Percentiles rank a stretch among this genome's conserved stretches.
Conservation (phyloP, 2,888 invertebrate genomes). For the Byasa hedistus region DNA sequence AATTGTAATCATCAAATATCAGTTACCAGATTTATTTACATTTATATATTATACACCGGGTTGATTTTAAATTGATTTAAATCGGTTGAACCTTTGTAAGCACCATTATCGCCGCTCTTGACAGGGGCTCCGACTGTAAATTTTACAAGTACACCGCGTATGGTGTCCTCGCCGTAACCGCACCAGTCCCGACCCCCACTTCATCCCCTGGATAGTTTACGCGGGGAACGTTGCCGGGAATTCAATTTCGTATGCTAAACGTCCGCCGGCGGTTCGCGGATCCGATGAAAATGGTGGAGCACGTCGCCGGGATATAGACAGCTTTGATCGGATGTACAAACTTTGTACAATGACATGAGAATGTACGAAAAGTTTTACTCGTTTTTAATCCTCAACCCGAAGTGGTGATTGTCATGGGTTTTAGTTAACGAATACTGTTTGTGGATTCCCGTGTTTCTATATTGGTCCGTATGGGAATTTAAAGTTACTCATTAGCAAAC, state of each 20-base stretch:
- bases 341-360: constrained; percentile 10
- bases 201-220: constrained; percentile 49
- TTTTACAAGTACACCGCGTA: neutral
- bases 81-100: too few relatives aligned
- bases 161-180: constrained; percentile 3
- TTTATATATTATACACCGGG: too few relatives aligned
- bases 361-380: neutral
- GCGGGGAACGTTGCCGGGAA: constrained; percentile 58
- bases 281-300: constrained; percentile 6
- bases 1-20: too few relatives aligned
- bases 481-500: too few relatives aligned
- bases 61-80: too few relatives aligned
- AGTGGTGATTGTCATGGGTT: too few relatives aligned
- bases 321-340: constrained; percentile 21
- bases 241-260: constrained; percentile 64
- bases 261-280: constrained; percentile 29
- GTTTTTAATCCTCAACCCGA: too few relatives aligned
- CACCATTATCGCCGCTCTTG: too few relatives aligned
- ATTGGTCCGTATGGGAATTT: too few relatives aligned
- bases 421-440: too few relatives aligned
- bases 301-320: constrained; percentile 7
- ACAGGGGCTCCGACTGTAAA: neutral
- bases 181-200: neutral
- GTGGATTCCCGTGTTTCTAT: too few relatives aligned
- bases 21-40: too few relatives aligned